Evolutionary conservation across 2,797 vertebrate species (phyloP), one percentile per base, ranked within the genome.

Genomic region (Helarctos malayanus): DNA sequence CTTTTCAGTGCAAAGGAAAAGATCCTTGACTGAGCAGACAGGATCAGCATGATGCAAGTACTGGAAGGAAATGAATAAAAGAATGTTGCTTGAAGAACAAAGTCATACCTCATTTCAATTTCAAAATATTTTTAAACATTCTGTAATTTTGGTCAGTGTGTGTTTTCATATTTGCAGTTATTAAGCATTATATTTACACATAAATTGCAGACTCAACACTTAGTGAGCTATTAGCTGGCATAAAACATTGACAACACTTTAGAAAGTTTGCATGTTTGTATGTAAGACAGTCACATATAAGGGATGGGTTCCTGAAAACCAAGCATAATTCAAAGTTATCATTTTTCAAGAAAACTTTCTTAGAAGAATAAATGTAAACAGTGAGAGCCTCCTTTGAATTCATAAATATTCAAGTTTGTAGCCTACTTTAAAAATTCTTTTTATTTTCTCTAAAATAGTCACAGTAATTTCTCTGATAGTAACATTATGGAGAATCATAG

Each of bases 71-170:
- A 85, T 63, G 63, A 41, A 82, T 78, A 38, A 93, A 94, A 84
- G 32, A 89, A 76, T 41, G 76, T 56, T 21, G 4, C 35, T 65
- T 93, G 83, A 57, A 75, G 63, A 84, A 71, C n/a, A 89, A 97
- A 96, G 57, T 79, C 18, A 49, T 47, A 49, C 35, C n/a, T 94
- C 35, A 81, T 71, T 94, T 92, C 52, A 84, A 85, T 80, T 95
- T 93, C 76, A 96, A 80, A 97, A 95, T 88, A 63, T 93, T 91
- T 97, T 95, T 92, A 94, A 96, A n/a, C 19, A 84, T 93, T 89
- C 47, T 83, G 2, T 93, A 91, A 91, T 93, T 97, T 97, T 84
- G 89, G 6, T 68, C 75, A 68, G 7, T 81, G 15, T 84, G 4
- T 87, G 52, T 2, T 78, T 86, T 80, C 16, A 14, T 96, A 80